Evolutionary conservation across 2,797 vertebrate genomes (phyloP).

Genomic region (Natrix natrix): DNA sequence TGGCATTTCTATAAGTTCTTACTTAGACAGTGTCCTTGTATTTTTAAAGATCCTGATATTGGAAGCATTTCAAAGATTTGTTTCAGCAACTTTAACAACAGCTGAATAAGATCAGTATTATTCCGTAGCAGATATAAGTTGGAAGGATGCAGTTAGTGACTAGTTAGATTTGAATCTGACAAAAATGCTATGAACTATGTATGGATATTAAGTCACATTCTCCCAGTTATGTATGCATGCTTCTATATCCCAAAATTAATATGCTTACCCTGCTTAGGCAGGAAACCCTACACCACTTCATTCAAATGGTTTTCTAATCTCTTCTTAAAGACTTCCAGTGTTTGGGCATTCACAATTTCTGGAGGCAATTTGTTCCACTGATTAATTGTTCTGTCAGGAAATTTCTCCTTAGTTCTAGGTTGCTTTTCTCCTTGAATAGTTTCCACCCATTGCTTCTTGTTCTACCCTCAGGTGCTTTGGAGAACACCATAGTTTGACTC

Average conservation of each 20-base stretch:
- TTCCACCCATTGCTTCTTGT: too few relatives aligned
- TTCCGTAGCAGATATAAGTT: background rate
- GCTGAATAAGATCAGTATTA: background rate
- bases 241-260: background rate
- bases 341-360: too few relatives aligned
- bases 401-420: too few relatives aligned
- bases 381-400: too few relatives aligned
- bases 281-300: too few relatives aligned
- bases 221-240: background rate
- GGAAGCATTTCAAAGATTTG: background rate
- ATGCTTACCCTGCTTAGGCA: background rate
- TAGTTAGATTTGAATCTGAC: background rate
- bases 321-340: too few relatives aligned
- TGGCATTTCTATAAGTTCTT: background rate
- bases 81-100: background rate
- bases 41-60: background rate
- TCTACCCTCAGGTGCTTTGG: too few relatives aligned
- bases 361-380: too few relatives aligned
- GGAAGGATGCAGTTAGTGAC: background rate
- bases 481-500: too few relatives aligned
- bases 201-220: background rate
- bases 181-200: background rate
- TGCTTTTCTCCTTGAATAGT: too few relatives aligned
- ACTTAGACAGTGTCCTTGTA: background rate
- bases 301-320: too few relatives aligned